A percentile compares a stretch with the other conserved stretches of the same genome.
phyloP scores from a whole-genome alignment of 2,797 vertebrate species.

The Muscicapa comitata region DNA sequence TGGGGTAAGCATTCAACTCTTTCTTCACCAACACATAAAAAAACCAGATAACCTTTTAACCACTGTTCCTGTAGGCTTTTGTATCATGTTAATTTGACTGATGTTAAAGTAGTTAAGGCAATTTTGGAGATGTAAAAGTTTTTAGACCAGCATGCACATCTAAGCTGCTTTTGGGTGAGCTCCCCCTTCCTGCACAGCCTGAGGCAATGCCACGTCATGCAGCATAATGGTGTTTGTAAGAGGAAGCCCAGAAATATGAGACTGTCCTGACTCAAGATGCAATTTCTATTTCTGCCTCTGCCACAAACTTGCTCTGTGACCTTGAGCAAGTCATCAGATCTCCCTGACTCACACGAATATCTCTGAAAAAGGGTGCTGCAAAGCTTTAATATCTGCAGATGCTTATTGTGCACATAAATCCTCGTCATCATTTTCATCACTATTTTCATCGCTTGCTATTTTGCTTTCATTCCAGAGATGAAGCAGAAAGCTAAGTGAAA shows the following conservation, averaged over 20 bases:
- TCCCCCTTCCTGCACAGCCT: neutral
- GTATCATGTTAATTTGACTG: neutral
- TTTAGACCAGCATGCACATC: neutral
- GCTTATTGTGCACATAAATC: neutral
- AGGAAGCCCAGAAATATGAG: neutral
- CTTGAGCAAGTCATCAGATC: constrained; percentile 25
- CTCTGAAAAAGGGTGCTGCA: neutral
- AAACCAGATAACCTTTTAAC: neutral
- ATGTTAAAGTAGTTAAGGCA: neutral
- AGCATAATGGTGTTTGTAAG: neutral
- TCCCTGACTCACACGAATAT: neutral
- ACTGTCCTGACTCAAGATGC: neutral
- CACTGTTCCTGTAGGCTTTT: neutral
- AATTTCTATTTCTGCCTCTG: constrained; percentile 9
- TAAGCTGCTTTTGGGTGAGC: neutral
- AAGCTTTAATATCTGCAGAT: constrained; percentile 44
- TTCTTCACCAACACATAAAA: neutral
- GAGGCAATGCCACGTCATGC: neutral
- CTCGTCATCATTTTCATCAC: constrained; percentile 3
- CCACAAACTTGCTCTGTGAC: constrained; percentile 12
- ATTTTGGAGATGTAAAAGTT: neutral
- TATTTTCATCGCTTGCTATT: constrained; percentile 12
- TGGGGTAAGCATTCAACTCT: neutral
- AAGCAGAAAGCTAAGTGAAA: neutral
- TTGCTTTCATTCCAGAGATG: neutral